Conservation (phyloP, 2,888 invertebrate genomes). For the Yponomeuta cagnagella region DNA sequence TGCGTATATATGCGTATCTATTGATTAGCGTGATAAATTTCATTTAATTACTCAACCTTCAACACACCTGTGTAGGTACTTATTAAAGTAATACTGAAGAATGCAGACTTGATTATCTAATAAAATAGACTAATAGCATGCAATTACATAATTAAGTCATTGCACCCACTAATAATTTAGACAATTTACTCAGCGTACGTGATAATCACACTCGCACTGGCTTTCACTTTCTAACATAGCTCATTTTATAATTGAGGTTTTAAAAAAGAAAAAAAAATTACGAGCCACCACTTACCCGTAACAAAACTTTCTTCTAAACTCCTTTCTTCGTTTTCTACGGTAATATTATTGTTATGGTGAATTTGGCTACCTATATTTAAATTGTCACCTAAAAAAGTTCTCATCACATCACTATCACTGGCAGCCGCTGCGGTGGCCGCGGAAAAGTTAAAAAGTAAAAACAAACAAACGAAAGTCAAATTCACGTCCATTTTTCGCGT, state of each 20-base stretch:
- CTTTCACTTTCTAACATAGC: not conserved
- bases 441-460: slow-evolving; percentile 49
- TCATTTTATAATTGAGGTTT: not conserved
- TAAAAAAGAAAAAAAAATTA: not conserved
- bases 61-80: too few species aligned
- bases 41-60: too few species aligned
- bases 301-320: slow-evolving; percentile 22
- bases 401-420: slow-evolving; percentile 32
- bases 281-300: slow-evolving; percentile 29
- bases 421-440: slow-evolving; percentile 35
- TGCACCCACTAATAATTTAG: too few species aligned
- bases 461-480: slow-evolving; percentile 42
- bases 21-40: too few species aligned
- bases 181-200: too few species aligned
- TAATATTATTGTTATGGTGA: slow-evolving; percentile 20
- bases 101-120: too few species aligned
- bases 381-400: slow-evolving; percentile 17
- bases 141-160: too few species aligned
- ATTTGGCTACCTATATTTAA: slow-evolving; percentile 25
- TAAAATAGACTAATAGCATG: too few species aligned
- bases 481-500: slow-evolving; percentile 35
- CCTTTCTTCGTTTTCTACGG: slow-evolving; percentile 15
- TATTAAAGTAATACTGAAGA: too few species aligned
- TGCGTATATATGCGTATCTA: too few species aligned
- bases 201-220: too few species aligned